Evolutionary conservation across 2,113 vertebrate species (phyloP), one percentile per base, ranked within the genome.

Genomic region (Tamias sibiricus): DNA sequence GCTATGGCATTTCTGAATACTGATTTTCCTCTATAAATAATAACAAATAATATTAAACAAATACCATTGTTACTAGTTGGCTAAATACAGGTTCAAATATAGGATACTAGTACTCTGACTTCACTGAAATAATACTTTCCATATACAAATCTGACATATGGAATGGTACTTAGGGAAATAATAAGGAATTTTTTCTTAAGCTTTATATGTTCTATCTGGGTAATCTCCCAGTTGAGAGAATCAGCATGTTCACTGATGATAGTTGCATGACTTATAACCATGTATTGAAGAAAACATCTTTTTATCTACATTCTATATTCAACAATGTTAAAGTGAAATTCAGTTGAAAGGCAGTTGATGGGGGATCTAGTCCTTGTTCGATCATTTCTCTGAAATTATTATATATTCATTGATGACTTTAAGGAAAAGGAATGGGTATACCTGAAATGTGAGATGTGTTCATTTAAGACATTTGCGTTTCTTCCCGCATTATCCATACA

Each of bases 211-310:
- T 84, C 40, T 95, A 20, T 90, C 44, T 82, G 44, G 0, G 5
- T 62, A 52, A 28, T 90, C 47, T 83, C 4, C 47, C 54, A 54
- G 22, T 64, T 32, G 49, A 96, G 12, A 62, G 16, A 49, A 52
- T 92, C 28, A 93, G 4, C 44, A 77, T 90, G 24, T 87, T 54
- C 57, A 52, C 40, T 83, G n/a, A 90, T 69, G 37, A 75, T n/a
- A 87, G 49, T 35, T 90, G 57, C 5, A 17, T 87, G 47, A 81
- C 64, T 80, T 93, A 19, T 79, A 87, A 90, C 75, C 54, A 81
- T 77, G 62, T 35, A 90, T 20, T 54, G 49, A 95, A 95, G 57
- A 91, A 93, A 97, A 80, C 69, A 64, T n/a, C 69, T 90, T 86
- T 9, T 93, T 83, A 80, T 24, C 42, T 94, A 77, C 44, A 42